A percentile compares a stretch with the other conserved stretches of the same genome.
Conservation (phyloP, 2,113 vertebrate species). For the Anguilla rostrata region DNA sequence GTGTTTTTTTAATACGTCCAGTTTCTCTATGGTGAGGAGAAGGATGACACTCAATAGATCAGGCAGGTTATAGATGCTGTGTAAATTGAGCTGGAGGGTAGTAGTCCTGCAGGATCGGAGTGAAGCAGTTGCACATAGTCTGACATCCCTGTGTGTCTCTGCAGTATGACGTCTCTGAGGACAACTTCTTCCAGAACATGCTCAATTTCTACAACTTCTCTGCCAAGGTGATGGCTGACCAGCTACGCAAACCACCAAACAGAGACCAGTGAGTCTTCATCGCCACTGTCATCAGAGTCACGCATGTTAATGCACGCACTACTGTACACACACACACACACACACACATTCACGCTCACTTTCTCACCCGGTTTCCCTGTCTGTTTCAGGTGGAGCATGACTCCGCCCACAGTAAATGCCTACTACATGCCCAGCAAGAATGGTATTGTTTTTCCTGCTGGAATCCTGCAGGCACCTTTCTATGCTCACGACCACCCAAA, state of each 20-base stretch:
- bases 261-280: slow-evolving; percentile 84
- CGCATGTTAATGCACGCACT: background rate
- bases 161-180: slow-evolving; percentile 94
- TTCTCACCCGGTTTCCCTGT: background rate
- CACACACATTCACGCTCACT: background rate
- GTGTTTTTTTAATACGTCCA: background rate
- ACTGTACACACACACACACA: background rate
- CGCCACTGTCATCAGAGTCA: background rate
- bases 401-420: slow-evolving; percentile 94
- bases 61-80: background rate
- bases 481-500: slow-evolving; percentile 91
- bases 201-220: slow-evolving; percentile 98
- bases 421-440: slow-evolving; percentile 99
- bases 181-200: slow-evolving; percentile 98
- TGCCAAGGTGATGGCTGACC: slow-evolving; percentile 93
- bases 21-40: background rate
- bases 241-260: slow-evolving; percentile 93
- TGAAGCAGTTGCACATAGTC: background rate
- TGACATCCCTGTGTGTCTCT: slow-evolving; percentile 18
- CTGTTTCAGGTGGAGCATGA: slow-evolving; percentile 92
- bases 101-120: background rate
- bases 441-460: slow-evolving; percentile 93
- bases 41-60: background rate
- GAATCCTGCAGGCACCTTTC: slow-evolving; percentile 96
- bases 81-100: background rate